Evolutionary conservation across 2,113 vertebrate species (phyloP), one percentile per base, ranked within the genome.

Genomic region (Hepsetus odoe): DNA sequence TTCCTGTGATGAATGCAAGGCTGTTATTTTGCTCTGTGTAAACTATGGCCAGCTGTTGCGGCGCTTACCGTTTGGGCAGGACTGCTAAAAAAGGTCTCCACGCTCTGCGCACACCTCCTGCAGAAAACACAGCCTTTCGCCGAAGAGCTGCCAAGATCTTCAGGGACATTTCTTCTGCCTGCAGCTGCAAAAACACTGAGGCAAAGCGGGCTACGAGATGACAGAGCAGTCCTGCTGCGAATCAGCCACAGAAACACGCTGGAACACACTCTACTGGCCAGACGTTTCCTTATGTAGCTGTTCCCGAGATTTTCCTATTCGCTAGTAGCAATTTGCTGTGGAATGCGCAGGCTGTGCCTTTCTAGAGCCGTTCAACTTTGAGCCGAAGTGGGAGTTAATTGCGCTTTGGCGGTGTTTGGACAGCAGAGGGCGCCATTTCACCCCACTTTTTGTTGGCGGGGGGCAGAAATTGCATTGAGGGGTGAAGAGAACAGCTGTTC

Each of bases 1-100:
- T 14, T 44, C 4, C 42, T 2, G 35, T 7, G 42, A 2, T 2
- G 12, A 44, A 1, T 44, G 4, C 12, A 14, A 16, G 18, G 20
- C 7, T 20, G n/a, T 51, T 2, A 49, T 11, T 44, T 14, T 16
- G 49, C 1, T 5, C n/a, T 24, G n/a, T 55, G 51, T 10, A 24
- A 11, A 1, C 51, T 55, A 24, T 10, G 20, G 20, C 2, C 59
- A 35, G 30, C 32, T 28, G 12, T 24, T 10, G 24, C 2, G 44
- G 14, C 0, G 32, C 89, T 88, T 80, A 92, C 90, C 90, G 85
- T 0, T 62, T 81, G 0, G 79, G 80, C 38, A 83, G 68, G n/a
- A 35, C 33, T 28, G 58, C 28, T 9, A 83, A 71, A 0, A 66
- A 32, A 2, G 40, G 59, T 5, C 33, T 85, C 86, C 87, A 67